These are phyloP conservation scores for Crotalus helleri DNA, from an alignment of 2,113 vertebrate genomes.

Conservation along the genomic window DNA sequence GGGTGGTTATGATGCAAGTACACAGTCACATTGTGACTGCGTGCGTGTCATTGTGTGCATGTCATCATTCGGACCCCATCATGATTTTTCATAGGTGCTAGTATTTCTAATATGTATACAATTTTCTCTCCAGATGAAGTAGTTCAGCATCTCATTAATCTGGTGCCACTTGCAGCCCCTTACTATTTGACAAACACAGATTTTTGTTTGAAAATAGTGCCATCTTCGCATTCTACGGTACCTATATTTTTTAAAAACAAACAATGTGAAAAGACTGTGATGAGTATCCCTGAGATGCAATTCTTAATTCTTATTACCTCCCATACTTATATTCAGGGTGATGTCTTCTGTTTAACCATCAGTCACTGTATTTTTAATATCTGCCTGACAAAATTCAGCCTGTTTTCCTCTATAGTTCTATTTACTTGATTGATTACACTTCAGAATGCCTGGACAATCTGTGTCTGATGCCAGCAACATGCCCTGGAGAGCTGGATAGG, in stretches of 20 bases:
- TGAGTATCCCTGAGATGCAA: accelerated
- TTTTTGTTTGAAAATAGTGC: too few species aligned
- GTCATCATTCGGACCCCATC: not conserved
- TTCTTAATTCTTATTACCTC: not conserved
- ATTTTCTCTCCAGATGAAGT: not conserved
- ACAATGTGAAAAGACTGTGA: not conserved
- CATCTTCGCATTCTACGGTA: not conserved
- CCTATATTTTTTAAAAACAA: not conserved
- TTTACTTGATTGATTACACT: not conserved
- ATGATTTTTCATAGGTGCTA: not conserved
- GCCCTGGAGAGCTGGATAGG: not conserved
- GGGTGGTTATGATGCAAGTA: not conserved
- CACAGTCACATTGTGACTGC: not conserved
- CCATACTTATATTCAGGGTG: not conserved
- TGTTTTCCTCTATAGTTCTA: not conserved
- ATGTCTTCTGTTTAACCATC: not conserved
- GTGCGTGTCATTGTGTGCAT: not conserved
- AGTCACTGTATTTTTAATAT: not conserved
- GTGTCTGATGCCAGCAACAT: not conserved
- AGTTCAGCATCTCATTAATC: too few species aligned
- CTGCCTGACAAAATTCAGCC: not conserved
- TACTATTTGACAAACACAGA: not conserved
- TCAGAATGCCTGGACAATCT: not conserved
- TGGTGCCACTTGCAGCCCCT: not conserved
- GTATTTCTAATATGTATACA: not conserved